These are phyloP conservation scores for Popillia japonica DNA, from an alignment of 1,140 invertebrate genomes.

Conservation along the genomic window DNA sequence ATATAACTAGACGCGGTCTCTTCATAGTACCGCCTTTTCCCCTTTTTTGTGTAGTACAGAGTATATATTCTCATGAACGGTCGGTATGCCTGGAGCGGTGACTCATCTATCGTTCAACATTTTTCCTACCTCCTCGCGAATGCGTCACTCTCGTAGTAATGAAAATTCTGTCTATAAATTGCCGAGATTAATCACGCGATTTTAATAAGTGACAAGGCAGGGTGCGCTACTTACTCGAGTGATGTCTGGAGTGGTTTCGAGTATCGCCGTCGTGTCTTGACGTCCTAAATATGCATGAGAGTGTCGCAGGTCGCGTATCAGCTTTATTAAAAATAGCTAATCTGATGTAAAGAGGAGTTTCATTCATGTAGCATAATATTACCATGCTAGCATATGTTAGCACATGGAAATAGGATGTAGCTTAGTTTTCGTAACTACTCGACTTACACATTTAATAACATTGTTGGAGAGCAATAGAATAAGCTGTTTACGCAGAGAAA, in stretches of 20 bases:
- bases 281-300: neutral
- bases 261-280: neutral
- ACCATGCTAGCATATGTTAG: too few relatives aligned
- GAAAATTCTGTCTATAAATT: constrained; percentile 29
- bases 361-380: neutral
- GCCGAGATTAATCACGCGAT: constrained; percentile 29
- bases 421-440: too few relatives aligned
- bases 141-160: constrained; percentile 25
- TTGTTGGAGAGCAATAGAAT: too few relatives aligned
- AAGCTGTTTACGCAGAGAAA: too few relatives aligned
- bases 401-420: too few relatives aligned
- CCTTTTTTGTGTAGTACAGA: neutral
- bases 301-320: neutral
- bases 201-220: constrained; percentile 15
- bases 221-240: constrained; percentile 17
- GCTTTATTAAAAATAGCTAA: neutral
- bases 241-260: constrained; percentile 11
- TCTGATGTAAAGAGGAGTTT: neutral
- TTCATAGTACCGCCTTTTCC: neutral
- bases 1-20: neutral
- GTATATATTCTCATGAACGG: neutral
- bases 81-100: constrained; percentile 24
- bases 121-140: constrained; percentile 14
- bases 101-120: neutral
- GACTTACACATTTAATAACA: too few relatives aligned